These are phyloP conservation scores for Aleiodes leptofemur DNA, from an alignment of 2,888 invertebrate species.

Conservation along the genomic window DNA sequence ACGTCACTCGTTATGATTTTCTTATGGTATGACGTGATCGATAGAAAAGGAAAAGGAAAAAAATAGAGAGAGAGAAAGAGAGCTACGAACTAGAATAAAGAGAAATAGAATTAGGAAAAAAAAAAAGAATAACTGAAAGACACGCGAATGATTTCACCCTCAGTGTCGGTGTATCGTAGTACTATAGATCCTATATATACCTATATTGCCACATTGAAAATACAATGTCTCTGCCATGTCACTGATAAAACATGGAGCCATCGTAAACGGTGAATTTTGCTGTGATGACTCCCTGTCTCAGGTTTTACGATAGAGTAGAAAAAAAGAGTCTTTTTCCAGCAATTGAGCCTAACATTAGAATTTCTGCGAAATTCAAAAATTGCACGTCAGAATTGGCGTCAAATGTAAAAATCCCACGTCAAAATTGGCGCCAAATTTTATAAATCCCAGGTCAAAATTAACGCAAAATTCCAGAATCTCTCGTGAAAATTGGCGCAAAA, in stretches of 20 bases:
- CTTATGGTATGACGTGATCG: neutral
- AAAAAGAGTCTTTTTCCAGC: too few species aligned
- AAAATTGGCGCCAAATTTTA: too few species aligned
- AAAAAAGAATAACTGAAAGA: constrained; percentile 1
- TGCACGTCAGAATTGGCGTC: too few species aligned
- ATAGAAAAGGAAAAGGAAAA: constrained; percentile 1
- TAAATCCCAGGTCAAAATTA: too few species aligned
- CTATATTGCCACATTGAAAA: constrained; percentile 52
- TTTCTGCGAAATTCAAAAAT: too few species aligned
- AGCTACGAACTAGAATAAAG: constrained; percentile 37
- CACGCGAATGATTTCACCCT: constrained; percentile 21
- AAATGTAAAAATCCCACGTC: too few species aligned
- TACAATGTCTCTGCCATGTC: constrained; percentile 52
- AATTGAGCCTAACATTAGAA: too few species aligned
- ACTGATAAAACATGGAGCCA: constrained; percentile 47
- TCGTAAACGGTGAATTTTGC: constrained; percentile 1
- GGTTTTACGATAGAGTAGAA: too few species aligned
- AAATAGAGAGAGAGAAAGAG: constrained; percentile 39
- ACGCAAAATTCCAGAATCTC: too few species aligned
- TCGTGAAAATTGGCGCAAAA: too few species aligned
- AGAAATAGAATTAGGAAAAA: neutral
- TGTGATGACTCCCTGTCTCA: too few species aligned
- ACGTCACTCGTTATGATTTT: constrained; percentile 13
- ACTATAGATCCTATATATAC: constrained; percentile 17
- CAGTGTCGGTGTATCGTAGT: constrained; percentile 1